A percentile compares a stretch with the other conserved stretches of the same genome.
phyloP scores from a whole-genome alignment of 2,888 invertebrate species.

The Siphlonurus alternatus region DNA sequence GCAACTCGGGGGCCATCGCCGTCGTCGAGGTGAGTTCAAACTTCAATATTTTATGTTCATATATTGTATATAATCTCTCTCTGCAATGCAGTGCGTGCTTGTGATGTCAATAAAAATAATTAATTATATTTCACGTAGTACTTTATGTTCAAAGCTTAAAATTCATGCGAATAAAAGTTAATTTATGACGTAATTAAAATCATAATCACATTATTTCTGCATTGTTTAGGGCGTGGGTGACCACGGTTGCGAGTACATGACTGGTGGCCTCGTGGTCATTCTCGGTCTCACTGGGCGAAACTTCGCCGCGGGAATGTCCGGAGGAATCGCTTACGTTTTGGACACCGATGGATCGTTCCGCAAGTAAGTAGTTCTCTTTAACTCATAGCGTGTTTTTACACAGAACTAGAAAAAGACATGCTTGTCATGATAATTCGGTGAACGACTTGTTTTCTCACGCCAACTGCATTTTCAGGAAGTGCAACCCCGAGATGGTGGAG shows the following conservation, averaged over 20 bases:
- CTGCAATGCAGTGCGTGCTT: neutral
- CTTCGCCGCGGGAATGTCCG: constrained; percentile 99
- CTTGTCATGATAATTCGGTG: too few relatives aligned
- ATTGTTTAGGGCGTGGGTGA: constrained; percentile 93
- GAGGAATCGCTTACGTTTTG: constrained; percentile 88
- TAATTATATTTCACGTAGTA: too few relatives aligned
- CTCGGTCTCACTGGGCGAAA: constrained; percentile 91
- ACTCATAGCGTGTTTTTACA: neutral
- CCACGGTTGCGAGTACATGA: constrained; percentile 99
- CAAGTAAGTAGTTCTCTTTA: constrained; percentile 23
- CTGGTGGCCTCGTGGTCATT: constrained; percentile 80
- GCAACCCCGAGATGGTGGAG: constrained; percentile 93
- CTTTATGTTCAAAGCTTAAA: too few relatives aligned
- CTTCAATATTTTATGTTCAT: neutral
- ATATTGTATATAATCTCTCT: neutral
- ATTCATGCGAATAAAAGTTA: too few relatives aligned
- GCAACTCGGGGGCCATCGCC: constrained; percentile 91
- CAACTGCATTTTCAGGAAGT: constrained; percentile 48
- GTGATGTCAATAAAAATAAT: too few relatives aligned
- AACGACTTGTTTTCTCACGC: too few relatives aligned
- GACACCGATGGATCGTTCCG: constrained; percentile 74
- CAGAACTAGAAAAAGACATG: neutral
- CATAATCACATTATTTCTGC: too few relatives aligned
- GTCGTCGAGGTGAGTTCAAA: constrained; percentile 60
- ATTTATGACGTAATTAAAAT: too few relatives aligned